phyloP scores from a whole-genome alignment of 2,888 invertebrate genomes.

The Cheilosia vernalis region DNA sequence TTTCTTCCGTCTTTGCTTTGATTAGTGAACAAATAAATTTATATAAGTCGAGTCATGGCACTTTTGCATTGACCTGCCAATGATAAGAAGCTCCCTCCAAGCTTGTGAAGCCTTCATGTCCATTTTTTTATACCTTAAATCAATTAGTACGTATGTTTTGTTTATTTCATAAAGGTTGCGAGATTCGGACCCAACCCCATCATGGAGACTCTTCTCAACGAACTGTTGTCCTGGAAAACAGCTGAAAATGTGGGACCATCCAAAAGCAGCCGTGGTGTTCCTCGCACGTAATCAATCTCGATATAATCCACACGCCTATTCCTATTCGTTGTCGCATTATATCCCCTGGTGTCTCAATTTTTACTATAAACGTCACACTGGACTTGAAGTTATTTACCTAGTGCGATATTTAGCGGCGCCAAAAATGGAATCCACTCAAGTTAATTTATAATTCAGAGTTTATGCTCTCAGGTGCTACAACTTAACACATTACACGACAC shows the following conservation, averaged over 20 bases:
- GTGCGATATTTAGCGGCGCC: neutral
- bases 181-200: conserved; percentile 92
- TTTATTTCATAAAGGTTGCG: conserved; percentile 83
- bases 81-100: too few species aligned
- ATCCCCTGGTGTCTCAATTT: conserved; percentile 10
- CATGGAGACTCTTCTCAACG: conserved; percentile 90
- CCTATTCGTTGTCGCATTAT: conserved; percentile 16
- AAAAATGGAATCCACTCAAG: conserved; percentile 2
- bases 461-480: too few species aligned
- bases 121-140: neutral
- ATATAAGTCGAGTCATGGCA: too few species aligned
- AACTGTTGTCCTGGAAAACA: conserved; percentile 86
- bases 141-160: neutral
- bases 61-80: too few species aligned
- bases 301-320: conserved; percentile 9
- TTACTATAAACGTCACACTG: neutral
- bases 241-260: conserved; percentile 60
- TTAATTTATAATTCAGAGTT: neutral
- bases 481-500: too few species aligned
- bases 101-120: neutral
- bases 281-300: conserved; percentile 35
- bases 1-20: neutral
- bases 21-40: too few species aligned
- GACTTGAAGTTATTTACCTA: neutral
- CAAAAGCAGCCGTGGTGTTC: neutral